Evolutionary conservation across 2,888 invertebrate genomes (phyloP).

Genomic region (Nomada lathburiana): DNA sequence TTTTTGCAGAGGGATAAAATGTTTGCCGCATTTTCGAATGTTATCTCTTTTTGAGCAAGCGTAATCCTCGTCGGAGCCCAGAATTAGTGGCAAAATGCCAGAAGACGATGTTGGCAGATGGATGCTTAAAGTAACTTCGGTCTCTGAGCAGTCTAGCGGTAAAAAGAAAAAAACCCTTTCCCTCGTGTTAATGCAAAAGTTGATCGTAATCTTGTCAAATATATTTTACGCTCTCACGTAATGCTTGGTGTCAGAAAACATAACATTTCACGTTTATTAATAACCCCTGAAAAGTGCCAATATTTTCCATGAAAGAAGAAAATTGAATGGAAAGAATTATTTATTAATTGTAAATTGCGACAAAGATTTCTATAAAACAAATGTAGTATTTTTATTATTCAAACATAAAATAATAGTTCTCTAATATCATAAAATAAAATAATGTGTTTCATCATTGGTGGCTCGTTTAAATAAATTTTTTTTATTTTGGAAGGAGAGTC

Average conservation of each 20-base stretch:
- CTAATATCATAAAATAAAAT: too few relatives aligned
- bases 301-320: too few relatives aligned
- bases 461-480: too few relatives aligned
- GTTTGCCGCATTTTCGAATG: conserved; percentile 33
- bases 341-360: too few relatives aligned
- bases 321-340: too few relatives aligned
- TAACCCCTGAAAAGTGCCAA: too few relatives aligned
- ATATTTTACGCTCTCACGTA: neutral
- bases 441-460: too few relatives aligned
- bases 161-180: conserved; percentile 25
- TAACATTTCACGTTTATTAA: neutral
- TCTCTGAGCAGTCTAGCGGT: neutral
- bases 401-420: neutral
- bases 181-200: neutral
- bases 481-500: too few relatives aligned
- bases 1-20: conserved; percentile 10
- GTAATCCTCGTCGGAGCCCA: conserved; percentile 28
- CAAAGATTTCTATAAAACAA: too few relatives aligned
- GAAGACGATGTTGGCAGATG: conserved; percentile 24
- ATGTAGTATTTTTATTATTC: too few relatives aligned
- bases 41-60: conserved; percentile 18
- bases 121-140: conserved; percentile 30
- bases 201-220: neutral
- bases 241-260: neutral
- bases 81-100: conserved; percentile 50